A percentile compares a stretch with the other conserved stretches of the same genome.
Conservation (phyloP, 2,797 vertebrate genomes). For the Eospalax fontanierii region DNA sequence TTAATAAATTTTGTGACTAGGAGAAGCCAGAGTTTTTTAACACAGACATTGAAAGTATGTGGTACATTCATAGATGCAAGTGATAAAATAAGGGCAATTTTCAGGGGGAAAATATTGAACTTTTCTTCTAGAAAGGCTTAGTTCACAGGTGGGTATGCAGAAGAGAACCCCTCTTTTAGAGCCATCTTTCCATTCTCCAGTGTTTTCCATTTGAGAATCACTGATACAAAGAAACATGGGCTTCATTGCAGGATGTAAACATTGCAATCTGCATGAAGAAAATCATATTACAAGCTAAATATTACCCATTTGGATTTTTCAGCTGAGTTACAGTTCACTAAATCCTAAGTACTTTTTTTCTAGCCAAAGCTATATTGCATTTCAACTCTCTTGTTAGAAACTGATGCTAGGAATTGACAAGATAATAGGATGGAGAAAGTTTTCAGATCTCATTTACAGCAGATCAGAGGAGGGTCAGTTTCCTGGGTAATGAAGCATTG, state of each 20-base stretch:
- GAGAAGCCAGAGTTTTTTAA: constrained; percentile 36
- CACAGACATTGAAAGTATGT: background rate
- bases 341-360: constrained; percentile 76
- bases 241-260: constrained; percentile 75
- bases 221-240: constrained; percentile 55
- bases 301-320: constrained; percentile 72
- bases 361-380: constrained; percentile 76
- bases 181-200: background rate
- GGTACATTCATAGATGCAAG: background rate
- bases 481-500: constrained; percentile 72
- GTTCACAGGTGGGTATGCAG: background rate
- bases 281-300: constrained; percentile 79
- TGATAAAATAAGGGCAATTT: constrained; percentile 45
- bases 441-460: constrained; percentile 84
- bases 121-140: background rate
- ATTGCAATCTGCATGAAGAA: constrained; percentile 75
- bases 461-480: constrained; percentile 83
- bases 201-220: constrained; percentile 53
- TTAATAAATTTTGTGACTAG: background rate
- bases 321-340: constrained; percentile 76
- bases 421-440: constrained; percentile 85
- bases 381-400: constrained; percentile 83
- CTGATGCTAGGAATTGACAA: constrained; percentile 82
- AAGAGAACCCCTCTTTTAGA: background rate
- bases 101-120: constrained; percentile 35